Conservation (phyloP, 2,113 vertebrate genomes). For the Oceanodroma tethys region DNA sequence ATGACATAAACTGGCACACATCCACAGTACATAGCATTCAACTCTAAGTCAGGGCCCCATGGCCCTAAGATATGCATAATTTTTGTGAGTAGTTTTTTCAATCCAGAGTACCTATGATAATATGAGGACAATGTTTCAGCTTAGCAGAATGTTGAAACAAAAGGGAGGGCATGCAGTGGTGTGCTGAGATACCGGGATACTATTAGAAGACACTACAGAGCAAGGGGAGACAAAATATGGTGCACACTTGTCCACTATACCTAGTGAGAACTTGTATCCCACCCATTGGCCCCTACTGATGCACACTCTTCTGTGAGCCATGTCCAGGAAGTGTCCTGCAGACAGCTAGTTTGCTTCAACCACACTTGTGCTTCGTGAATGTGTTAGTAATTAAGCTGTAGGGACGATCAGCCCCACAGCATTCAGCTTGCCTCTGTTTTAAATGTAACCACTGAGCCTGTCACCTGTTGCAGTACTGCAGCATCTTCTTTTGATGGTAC, state of each 20-base stretch:
- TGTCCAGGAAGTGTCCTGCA: not conserved
- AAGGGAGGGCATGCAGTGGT: not conserved
- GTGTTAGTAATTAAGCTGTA: not conserved
- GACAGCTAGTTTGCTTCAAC: not conserved
- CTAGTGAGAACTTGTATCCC: not conserved
- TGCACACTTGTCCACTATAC: not conserved
- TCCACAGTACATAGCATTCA: not conserved
- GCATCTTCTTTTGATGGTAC: not conserved
- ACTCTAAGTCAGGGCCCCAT: not conserved
- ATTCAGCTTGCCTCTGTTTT: not conserved
- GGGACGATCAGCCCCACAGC: not conserved
- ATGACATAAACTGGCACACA: not conserved
- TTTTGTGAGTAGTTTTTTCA: not conserved
- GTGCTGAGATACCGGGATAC: not conserved
- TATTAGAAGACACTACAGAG: not conserved
- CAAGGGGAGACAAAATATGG: not conserved
- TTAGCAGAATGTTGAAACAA: not conserved
- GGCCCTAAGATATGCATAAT: not conserved
- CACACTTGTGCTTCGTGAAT: not conserved
- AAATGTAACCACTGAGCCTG: not conserved
- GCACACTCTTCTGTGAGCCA: not conserved
- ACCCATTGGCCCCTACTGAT: not conserved
- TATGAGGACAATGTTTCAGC: not conserved
- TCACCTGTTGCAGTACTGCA: not conserved
- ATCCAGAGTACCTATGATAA: not conserved